Evolutionary conservation across 2,113 vertebrate genomes (phyloP), one percentile per base, ranked within the genome.

Genomic region (Neolamprologus tretocephalus): DNA sequence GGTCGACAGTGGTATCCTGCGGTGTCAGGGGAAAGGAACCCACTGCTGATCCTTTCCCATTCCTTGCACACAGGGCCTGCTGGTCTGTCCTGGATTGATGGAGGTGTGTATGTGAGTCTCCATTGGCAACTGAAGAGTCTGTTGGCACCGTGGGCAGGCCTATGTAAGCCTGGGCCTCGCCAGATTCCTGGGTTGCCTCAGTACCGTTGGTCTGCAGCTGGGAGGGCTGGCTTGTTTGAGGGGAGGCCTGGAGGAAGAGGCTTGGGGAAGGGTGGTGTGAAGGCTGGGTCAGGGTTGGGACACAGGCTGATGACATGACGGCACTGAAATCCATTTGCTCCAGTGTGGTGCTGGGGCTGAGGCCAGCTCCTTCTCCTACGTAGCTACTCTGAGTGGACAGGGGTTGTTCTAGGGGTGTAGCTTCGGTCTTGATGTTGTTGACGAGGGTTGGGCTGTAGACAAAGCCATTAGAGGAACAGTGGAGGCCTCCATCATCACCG

Each of bases 291-390:
- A 99, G 96, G 0, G 96, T 94, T 80, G 97, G 97, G 95, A 95
- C 97, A 89, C 98, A 99, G 89, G 94, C 92, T 9, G 95, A 95
- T 31, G 96, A 96, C 95, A 97, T 96, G 35, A 99, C 98, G 19
- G 98, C 98, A 23, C 99, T 99, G 91, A 99, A 99, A 92, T 99
- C 99, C 99, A 99, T 99, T 95, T 99, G 98, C 95, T 99, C 99
- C 93, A 99, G 93, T 13, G 99, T 99, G 94, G 99, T 99, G 94
- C 98, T 99, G 87, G 99, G 99, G 85, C 99, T 99, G 87, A 99
- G 97, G 66, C 99, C 98, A 16, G 95, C 91, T 82, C 95, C 95
- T 47, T 96, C 96, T 54, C 96, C 96, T 21, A 96, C 96, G 31
- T 96, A 97, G 85, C 95, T 92, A 3, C 97, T 95, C 91, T 98